A percentile compares a stretch with the other conserved stretches of the same genome.
These are phyloP conservation scores for Megaceryle alcyon DNA, from an alignment of 2,797 vertebrate genomes.

Conservation along the genomic window DNA sequence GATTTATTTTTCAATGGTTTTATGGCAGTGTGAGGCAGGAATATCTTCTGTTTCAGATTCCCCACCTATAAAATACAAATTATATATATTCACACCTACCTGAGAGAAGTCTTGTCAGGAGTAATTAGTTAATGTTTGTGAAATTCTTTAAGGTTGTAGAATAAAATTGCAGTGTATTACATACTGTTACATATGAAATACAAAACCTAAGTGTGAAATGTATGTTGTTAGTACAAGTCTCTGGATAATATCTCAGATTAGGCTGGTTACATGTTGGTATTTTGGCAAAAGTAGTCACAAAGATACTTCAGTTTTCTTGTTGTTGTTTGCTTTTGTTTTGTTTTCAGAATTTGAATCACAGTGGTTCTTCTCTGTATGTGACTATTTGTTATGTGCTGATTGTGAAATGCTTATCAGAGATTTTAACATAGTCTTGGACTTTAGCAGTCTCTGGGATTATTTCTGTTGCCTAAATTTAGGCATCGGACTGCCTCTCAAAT, in stretches of 20 bases:
- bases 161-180: background rate
- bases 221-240: background rate
- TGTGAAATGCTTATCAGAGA: background rate
- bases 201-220: background rate
- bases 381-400: background rate
- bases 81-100: background rate
- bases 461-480: background rate
- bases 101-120: background rate
- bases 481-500: background rate
- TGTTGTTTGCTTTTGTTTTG: background rate
- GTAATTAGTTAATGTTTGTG: slow-evolving; percentile 29
- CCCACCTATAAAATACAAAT: slow-evolving; percentile 16
- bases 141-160: background rate
- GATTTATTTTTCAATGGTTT: background rate
- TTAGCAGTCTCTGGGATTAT: background rate
- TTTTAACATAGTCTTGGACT: background rate
- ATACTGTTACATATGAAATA: background rate
- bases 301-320: background rate
- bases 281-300: background rate
- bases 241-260: background rate
- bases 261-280: background rate
- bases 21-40: background rate
- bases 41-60: background rate
- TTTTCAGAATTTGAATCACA: background rate
- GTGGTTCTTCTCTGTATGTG: background rate